Percentiles rank a stretch among this genome's conserved stretches.
Evolutionary conservation across 2,797 vertebrate species (phyloP).

Genomic region (Pteronotus mesoamericanus): DNA sequence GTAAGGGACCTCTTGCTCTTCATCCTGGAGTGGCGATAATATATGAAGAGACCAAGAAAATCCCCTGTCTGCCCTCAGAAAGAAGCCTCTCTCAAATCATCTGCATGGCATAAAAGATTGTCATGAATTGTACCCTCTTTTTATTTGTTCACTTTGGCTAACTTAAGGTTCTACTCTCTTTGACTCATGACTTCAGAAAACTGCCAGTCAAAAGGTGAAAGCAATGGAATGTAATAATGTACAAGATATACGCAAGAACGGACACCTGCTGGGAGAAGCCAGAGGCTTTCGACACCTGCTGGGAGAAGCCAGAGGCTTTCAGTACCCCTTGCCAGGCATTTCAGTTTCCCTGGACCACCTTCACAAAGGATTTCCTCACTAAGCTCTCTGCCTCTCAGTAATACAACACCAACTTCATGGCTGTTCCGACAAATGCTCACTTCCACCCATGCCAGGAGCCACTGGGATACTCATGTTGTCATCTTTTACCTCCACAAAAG

Average conservation of each 20-base stretch:
- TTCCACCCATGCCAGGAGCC: neutral
- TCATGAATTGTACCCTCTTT: neutral
- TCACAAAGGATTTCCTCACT: constrained; percentile 10
- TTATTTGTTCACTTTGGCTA: neutral
- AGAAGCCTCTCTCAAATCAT: neutral
- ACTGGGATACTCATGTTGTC: neutral
- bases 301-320: neutral
- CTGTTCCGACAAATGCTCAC: neutral
- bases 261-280: neutral
- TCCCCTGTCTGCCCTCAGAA: neutral
- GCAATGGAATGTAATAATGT: neutral
- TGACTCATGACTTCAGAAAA: neutral
- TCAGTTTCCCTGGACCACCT: neutral
- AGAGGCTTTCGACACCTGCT: neutral
- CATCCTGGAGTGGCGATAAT: neutral
- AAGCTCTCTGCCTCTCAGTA: neutral
- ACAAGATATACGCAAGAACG: neutral
- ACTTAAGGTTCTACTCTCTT: neutral
- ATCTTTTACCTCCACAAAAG: neutral
- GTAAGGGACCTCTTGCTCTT: neutral
- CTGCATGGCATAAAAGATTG: neutral
- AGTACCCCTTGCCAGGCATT: neutral
- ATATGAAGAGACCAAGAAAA: neutral
- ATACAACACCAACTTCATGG: neutral
- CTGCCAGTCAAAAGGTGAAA: neutral